Evolutionary conservation across 2,888 invertebrate species (phyloP), one percentile per base, ranked within the genome.

Genomic region (Chrysopilus asiliformis): DNA sequence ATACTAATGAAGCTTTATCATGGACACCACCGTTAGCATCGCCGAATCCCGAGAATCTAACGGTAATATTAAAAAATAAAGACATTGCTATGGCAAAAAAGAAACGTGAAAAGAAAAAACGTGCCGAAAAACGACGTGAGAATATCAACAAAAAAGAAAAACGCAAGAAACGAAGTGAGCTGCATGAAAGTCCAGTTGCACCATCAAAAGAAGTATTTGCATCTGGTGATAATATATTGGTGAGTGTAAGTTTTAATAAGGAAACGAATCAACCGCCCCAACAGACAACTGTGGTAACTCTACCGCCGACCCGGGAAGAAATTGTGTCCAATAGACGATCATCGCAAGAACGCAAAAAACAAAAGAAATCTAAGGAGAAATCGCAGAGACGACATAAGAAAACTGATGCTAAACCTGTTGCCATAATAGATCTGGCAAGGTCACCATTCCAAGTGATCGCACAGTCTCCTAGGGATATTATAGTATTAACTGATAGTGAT

Each of bases 131-230:
- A 66, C 47, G 67, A 66, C 43, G 64, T 60, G 45, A 64, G 64
- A 46, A 62, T 62, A 48, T 53, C 50, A 46, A 61, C 52, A 47
- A 65, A 65, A 38, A 56, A 53, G 40, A 68, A 65, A 45, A 68
- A 64, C 48, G 50, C 49, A 53, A 41, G 32, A 45, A 24, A 53
- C 29, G 33, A 45, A 50, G 47, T 57, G 41, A 57, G 57, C 39
- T 53, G 52, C 27, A 52, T 46, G 36, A 55, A 52, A 43, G 49
- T 36, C 42, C 52, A 48, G 52, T 60, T 29, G 71, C 68, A 34
- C 82, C 84, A 1, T 81, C 82, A 3, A 90, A 90, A 58, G 89
- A 89, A 64, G 86, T 91, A 3, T 90, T 87, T 57, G 86, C 90
- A 1, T 87, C 89, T 9, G 90, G 90, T 3, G 86, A 90, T 61